Conservation (phyloP, 2,797 vertebrate species). For the Chelmon rostratus region DNA sequence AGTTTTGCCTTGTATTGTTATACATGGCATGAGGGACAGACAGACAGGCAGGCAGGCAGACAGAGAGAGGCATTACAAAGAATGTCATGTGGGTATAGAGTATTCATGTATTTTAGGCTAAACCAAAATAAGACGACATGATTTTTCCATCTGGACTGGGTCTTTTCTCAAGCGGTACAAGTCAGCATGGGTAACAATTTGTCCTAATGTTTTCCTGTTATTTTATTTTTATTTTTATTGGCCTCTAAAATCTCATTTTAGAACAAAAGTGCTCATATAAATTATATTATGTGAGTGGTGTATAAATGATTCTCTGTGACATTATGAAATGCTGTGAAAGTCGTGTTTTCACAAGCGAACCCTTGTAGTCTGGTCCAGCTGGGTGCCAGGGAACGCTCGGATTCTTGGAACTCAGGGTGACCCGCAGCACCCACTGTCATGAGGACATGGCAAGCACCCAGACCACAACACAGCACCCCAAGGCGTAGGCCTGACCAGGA, state of each 20-base stretch:
- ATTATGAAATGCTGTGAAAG: conserved; percentile 55
- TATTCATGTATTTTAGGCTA: conserved; percentile 41
- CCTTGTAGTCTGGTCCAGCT: conserved; percentile 21
- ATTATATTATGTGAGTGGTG: conserved; percentile 29
- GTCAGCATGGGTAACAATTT: conserved; percentile 36
- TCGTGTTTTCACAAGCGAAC: conserved; percentile 49
- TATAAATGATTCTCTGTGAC: conserved; percentile 31
- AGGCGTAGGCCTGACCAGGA: conserved; percentile 48
- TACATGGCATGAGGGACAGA: conserved; percentile 10
- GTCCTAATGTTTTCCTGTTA: conserved; percentile 38
- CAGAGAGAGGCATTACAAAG: background rate
- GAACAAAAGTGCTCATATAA: conserved; percentile 44
- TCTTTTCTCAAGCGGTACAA: conserved; percentile 34
- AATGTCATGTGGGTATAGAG: conserved; percentile 19
- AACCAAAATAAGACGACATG: conserved; percentile 29
- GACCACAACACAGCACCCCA: conserved; percentile 56
- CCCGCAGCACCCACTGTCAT: conserved; percentile 52
- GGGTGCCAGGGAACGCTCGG: conserved; percentile 13
- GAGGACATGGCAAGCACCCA: conserved; percentile 44
- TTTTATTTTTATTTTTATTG: conserved; percentile 52
- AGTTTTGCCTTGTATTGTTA: conserved; percentile 10
- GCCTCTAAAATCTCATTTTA: conserved; percentile 56
- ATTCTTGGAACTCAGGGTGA: conserved; percentile 52
- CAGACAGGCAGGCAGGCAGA: conserved; percentile 7
- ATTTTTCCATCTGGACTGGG: conserved; percentile 37